A percentile compares a stretch with the other conserved stretches of the same genome.
phyloP scores from a whole-genome alignment of 2,113 vertebrate species.

The Oncorhynchus mykiss region DNA sequence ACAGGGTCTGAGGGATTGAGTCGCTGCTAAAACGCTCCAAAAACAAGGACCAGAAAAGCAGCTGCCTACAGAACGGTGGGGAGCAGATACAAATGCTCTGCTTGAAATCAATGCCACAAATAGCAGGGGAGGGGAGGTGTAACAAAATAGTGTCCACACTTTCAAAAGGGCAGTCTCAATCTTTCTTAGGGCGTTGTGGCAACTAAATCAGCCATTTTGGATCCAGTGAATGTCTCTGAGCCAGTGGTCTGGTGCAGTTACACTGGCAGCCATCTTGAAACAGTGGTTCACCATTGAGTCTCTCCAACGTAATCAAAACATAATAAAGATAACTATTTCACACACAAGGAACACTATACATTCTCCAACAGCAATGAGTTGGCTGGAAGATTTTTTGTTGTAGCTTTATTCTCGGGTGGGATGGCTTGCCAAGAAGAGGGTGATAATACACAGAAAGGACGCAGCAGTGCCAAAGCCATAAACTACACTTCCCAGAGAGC shows the following conservation, averaged over 20 bases:
- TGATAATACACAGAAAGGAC: constrained; percentile 47
- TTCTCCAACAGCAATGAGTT: constrained; percentile 71
- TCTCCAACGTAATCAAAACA: constrained; percentile 53
- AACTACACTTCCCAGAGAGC: constrained; percentile 60
- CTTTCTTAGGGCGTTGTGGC: constrained; percentile 25
- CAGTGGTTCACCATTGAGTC: constrained; percentile 56
- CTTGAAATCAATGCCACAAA: too few relatives aligned
- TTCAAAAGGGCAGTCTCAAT: constrained; percentile 58
- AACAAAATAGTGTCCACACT: constrained; percentile 44
- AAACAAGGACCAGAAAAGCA: constrained; percentile 72
- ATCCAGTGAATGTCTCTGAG: constrained; percentile 40
- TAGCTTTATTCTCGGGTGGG: constrained; percentile 40
- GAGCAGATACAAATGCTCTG: constrained; percentile 58
- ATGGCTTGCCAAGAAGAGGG: constrained; percentile 62
- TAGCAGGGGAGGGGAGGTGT: too few relatives aligned
- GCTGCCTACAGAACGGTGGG: constrained; percentile 84
- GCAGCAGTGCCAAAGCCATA: constrained; percentile 43
- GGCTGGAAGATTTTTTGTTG: constrained; percentile 33
- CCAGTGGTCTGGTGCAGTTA: constrained; percentile 36
- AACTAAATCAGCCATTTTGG: constrained; percentile 31
- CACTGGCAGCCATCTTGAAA: constrained; percentile 51
- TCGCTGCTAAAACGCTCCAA: constrained; percentile 44
- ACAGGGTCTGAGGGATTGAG: constrained; percentile 43
- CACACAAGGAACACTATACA: constrained; percentile 63
- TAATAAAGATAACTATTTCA: constrained; percentile 60